Evolutionary conservation across 1,140 invertebrate genomes (phyloP).

Genomic region (Macrobrachium nipponense): DNA sequence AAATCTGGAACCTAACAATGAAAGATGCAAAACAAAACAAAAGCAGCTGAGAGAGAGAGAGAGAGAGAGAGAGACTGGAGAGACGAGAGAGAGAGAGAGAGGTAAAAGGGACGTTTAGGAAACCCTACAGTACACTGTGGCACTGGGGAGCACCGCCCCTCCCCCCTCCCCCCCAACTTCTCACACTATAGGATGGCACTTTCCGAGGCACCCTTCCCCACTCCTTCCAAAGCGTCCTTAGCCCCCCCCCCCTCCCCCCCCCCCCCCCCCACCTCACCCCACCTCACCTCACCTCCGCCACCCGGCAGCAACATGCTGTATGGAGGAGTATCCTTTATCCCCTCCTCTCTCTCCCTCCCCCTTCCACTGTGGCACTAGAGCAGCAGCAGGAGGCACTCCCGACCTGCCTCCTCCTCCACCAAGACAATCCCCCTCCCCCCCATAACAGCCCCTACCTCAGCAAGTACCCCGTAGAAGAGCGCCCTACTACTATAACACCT

Average conservation of each 20-base stretch:
- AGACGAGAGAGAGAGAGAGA: slow-evolving; percentile 17
- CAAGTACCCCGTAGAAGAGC: not conserved
- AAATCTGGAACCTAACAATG: too few species aligned
- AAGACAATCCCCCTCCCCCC: not conserved
- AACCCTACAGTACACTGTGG: not conserved
- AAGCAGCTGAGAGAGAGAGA: not conserved
- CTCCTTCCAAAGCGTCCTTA: not conserved
- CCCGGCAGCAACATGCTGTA: too few species aligned
- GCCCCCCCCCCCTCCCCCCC: not conserved
- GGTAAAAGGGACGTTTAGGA: not conserved
- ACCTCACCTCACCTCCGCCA: not conserved
- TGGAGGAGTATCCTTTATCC: not conserved
- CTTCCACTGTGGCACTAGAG: not conserved
- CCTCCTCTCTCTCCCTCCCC: not conserved
- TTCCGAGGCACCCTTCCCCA: too few species aligned
- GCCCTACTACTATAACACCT: not conserved
- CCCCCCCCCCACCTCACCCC: not conserved
- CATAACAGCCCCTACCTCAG: not conserved
- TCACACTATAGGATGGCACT: not conserved
- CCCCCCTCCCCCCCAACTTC: not conserved
- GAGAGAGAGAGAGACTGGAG: not conserved
- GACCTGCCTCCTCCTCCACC: not conserved
- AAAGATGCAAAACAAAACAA: not conserved
- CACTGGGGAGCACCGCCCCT: not conserved
- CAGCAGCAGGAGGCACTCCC: too few species aligned